Evolutionary conservation across 2,113 vertebrate species (phyloP), one percentile per base, ranked within the genome.

Genomic region (Oryzias javanicus): DNA sequence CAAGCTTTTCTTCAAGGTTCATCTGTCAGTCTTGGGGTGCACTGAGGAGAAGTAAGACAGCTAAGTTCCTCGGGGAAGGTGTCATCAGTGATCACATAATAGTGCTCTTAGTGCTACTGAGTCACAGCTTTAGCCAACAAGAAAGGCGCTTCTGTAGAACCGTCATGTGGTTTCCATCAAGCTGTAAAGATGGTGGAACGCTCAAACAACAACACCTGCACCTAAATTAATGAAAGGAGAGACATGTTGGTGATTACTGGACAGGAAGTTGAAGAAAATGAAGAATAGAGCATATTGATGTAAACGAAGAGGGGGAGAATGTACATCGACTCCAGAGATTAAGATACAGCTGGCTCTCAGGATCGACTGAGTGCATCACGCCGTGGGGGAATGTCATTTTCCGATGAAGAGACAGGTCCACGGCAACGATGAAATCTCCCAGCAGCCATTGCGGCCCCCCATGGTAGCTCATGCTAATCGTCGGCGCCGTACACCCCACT

Each of bases 391-490:
- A 78, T 88, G 87, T 89, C 89, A 89, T 68, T 84, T 80, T 64
- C 67, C 61, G n/a, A 83, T 77, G 83, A 87, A 83, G 86, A 84
- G 87, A 87, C 83, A 74, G 80, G 86, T 81, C 79, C 67, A 69
- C 49, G 80, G 76, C 72, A 78, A 63, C 47, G 71, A 86, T 70
- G 74, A 67, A 82, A 86, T 82, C 77, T 87, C 87, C 87, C 86
- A 85, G 76, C 79, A 88, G 79, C 86, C 85, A 83, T 22, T 50
- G 82, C 86, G 51, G 80, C 80, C 14, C 88, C 84, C 81, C 87
- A 78, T 81, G 85, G 84, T 88, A 89, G 86, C 83, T 89, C 79
- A 89, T 87, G 83, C 84, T 89, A 86, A 88, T 90, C 84, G 83
- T 70, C 53, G 17, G 66, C 45, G n/a, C 76, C 58, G 68, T 54